Evolutionary conservation across 1,140 invertebrate genomes (phyloP).

Genomic region (Eulimnadia texana): DNA sequence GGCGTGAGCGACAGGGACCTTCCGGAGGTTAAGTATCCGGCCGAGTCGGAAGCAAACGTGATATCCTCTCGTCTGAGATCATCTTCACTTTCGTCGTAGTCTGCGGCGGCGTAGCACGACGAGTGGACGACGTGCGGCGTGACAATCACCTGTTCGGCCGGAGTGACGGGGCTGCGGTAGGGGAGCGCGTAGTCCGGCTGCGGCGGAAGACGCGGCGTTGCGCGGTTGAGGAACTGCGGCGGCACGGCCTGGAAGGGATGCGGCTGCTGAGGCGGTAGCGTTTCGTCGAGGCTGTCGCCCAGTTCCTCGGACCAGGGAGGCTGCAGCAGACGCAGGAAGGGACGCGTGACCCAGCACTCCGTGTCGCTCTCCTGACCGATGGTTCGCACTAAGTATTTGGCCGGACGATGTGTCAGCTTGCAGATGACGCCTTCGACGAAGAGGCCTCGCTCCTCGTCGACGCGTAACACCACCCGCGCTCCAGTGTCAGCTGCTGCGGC

Average conservation of each 20-base stretch:
- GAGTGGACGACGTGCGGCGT: not conserved
- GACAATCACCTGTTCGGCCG: not conserved
- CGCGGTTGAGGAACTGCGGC: not conserved
- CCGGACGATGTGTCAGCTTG: constrained; percentile 50
- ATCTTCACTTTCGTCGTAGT: constrained; percentile 70
- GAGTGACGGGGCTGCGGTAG: constrained; percentile 13
- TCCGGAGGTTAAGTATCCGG: constrained; percentile 18
- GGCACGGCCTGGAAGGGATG: constrained; percentile 18
- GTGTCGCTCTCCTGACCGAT: constrained; percentile 36
- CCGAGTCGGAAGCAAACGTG: constrained; percentile 40
- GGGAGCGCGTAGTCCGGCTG: not conserved
- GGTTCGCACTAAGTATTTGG: constrained; percentile 57
- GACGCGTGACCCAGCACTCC: constrained; percentile 52
- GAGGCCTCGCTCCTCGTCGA: constrained; percentile 39
- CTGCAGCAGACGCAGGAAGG: constrained; percentile 72
- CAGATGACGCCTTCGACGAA: constrained; percentile 73
- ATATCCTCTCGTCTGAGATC: constrained; percentile 75
- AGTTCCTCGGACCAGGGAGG: constrained; percentile 93
- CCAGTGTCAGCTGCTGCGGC: constrained; percentile 53
- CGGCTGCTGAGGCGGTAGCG: constrained; percentile 17
- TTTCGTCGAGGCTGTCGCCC: constrained; percentile 43
- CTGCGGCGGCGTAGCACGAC: constrained; percentile 14
- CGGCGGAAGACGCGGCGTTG: not conserved
- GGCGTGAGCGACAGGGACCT: constrained; percentile 26
- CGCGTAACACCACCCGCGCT: constrained; percentile 46